These are phyloP conservation scores for Gadus chalcogrammus DNA, from an alignment of 2,113 vertebrate genomes.

Conservation along the genomic window DNA sequence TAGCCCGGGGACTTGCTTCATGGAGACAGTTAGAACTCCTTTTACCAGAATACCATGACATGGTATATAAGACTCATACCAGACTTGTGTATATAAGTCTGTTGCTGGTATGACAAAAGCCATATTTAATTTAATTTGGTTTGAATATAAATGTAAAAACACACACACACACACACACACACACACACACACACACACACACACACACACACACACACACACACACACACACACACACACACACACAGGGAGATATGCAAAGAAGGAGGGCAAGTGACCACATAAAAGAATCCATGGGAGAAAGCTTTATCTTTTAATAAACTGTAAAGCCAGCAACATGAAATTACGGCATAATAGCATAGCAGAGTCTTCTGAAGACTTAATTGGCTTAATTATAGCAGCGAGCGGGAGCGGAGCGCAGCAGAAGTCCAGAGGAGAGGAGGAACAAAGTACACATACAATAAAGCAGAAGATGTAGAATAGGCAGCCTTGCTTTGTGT, in stretches of 20 bases:
- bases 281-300: conserved; percentile 70
- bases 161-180: conserved; percentile 22
- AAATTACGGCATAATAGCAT: conserved; percentile 75
- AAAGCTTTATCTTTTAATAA: conserved; percentile 80
- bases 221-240: not conserved
- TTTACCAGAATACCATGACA: too few relatives aligned
- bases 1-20: too few relatives aligned
- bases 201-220: conserved; percentile 7
- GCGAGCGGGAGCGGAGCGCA: not conserved
- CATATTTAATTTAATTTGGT: conserved; percentile 50
- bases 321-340: conserved; percentile 75
- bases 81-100: not conserved
- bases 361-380: conserved; percentile 73
- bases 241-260: conserved; percentile 15
- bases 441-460: not conserved
- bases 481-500: conserved; percentile 21
- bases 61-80: too few relatives aligned
- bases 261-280: conserved; percentile 50
- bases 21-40: too few relatives aligned
- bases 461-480: not conserved
- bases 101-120: conserved; percentile 28
- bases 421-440: not conserved
- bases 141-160: conserved; percentile 53
- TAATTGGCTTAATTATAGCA: conserved; percentile 80
- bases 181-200: conserved; percentile 26